A percentile compares a stretch with the other conserved stretches of the same genome.
Evolutionary conservation across 2,797 vertebrate species (phyloP).

Genomic region (Sternotherus odoratus): DNA sequence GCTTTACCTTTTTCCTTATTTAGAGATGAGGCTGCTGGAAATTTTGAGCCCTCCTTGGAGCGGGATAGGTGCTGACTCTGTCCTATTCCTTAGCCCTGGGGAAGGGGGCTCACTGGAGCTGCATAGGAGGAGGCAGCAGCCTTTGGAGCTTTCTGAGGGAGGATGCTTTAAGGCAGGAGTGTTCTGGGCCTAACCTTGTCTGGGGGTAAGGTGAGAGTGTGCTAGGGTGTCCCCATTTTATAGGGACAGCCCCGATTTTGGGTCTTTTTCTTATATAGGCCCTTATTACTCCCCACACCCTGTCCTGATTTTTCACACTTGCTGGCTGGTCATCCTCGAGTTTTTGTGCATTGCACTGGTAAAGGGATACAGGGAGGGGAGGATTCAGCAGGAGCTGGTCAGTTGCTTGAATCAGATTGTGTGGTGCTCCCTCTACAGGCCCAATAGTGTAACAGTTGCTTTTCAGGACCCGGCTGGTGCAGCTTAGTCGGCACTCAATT

Average conservation of each 20-base stretch:
- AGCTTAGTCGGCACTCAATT: accelerated
- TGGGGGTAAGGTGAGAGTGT: neutral
- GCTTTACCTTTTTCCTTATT: neutral
- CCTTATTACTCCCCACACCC: too few relatives aligned
- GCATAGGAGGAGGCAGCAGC: neutral
- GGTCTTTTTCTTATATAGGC: too few relatives aligned
- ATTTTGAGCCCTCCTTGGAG: neutral
- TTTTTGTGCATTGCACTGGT: neutral
- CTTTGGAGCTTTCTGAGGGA: accelerated
- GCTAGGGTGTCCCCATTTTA: too few relatives aligned
- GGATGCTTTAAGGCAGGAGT: neutral
- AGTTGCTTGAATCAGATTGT: neutral
- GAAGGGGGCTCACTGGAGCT: neutral
- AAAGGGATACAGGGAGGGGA: accelerated
- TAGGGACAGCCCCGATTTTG: too few relatives aligned
- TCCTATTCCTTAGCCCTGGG: accelerated
- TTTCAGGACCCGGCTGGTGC: accelerated
- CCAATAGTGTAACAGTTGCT: neutral
- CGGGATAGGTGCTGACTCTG: accelerated
- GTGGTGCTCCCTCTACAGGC: neutral
- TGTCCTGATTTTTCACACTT: too few relatives aligned
- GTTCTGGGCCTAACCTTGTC: neutral
- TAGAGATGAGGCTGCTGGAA: accelerated
- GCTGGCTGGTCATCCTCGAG: too few relatives aligned
- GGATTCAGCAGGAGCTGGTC: neutral